phyloP scores from a whole-genome alignment of 1,140 invertebrate genomes.

The Drosophila dunni region DNA sequence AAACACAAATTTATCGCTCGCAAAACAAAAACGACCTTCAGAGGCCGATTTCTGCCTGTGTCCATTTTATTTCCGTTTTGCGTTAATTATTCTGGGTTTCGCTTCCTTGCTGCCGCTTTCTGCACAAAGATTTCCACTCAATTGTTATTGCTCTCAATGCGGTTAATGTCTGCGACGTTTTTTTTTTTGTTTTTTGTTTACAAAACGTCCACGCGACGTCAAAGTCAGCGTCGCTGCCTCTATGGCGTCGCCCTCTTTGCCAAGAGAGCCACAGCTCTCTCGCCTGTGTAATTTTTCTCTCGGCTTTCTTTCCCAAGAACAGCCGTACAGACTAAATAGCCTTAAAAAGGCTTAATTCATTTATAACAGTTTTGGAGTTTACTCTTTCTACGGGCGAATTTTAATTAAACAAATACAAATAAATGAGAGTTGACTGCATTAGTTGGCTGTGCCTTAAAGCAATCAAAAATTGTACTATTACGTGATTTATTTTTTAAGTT shows the following conservation, averaged over 20 bases:
- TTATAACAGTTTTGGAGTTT: neutral
- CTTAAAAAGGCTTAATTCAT: neutral
- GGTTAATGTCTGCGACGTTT: conserved; percentile 15
- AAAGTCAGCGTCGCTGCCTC: neutral
- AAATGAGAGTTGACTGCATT: too few species aligned
- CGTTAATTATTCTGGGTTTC: conserved; percentile 26
- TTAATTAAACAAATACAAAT: too few species aligned
- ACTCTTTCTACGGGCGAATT: too few species aligned
- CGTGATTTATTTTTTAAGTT: too few species aligned
- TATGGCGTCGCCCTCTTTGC: conserved; percentile 4
- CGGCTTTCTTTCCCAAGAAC: neutral
- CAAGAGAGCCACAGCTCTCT: neutral
- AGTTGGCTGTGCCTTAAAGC: too few species aligned
- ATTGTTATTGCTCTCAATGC: conserved; percentile 27
- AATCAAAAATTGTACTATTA: too few species aligned
- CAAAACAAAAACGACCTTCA: conserved; percentile 77
- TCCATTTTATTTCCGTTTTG: conserved; percentile 55
- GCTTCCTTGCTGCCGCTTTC: conserved; percentile 25
- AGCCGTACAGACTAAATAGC: neutral
- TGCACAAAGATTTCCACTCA: conserved; percentile 6
- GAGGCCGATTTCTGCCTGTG: conserved; percentile 34
- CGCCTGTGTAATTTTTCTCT: neutral
- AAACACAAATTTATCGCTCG: conserved; percentile 58
- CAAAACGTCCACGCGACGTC: neutral
- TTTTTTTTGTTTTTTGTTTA: conserved; percentile 10